Evolutionary conservation across 2,888 invertebrate species (phyloP).

Genomic region (Sussaba pulchella): DNA sequence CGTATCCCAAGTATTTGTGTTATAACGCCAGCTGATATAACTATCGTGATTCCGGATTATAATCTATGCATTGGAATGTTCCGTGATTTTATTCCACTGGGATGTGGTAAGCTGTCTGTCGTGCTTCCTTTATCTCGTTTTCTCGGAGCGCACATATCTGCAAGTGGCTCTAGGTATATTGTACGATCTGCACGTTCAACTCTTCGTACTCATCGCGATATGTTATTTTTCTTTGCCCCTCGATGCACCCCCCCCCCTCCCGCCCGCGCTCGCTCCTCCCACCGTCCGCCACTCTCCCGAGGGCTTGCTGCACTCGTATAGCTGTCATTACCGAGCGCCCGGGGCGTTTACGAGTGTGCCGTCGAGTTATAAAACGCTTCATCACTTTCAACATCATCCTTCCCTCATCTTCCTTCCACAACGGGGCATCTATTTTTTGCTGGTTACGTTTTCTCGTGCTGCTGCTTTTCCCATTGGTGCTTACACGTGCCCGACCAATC

Average conservation of each 20-base stretch:
- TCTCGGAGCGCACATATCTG: neutral
- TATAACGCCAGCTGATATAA: conserved; percentile 4
- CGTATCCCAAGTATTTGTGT: neutral
- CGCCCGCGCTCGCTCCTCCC: neutral
- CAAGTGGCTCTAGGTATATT: neutral
- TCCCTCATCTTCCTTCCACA: conserved; percentile 33
- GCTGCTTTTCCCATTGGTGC: conserved; percentile 7
- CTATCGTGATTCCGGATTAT: conserved; percentile 32
- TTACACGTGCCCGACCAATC: conserved; percentile 40
- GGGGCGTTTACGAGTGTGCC: conserved; percentile 53
- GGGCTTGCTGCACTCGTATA: conserved; percentile 7
- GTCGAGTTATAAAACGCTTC: conserved; percentile 58
- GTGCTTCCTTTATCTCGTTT: neutral
- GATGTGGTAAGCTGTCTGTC: neutral
- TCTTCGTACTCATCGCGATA: neutral
- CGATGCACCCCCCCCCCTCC: neutral
- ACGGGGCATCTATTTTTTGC: neutral
- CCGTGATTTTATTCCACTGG: conserved; percentile 30
- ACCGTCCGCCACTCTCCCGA: neutral
- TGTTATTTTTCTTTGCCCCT: neutral
- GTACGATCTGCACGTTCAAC: neutral
- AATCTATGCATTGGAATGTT: neutral
- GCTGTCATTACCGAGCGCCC: conserved; percentile 54
- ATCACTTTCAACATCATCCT: conserved; percentile 51
- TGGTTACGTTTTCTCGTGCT: conserved; percentile 26